A percentile compares a stretch with the other conserved stretches of the same genome.
Conservation (phyloP, 2,797 vertebrate genomes). For the Trichosurus vulpecula region DNA sequence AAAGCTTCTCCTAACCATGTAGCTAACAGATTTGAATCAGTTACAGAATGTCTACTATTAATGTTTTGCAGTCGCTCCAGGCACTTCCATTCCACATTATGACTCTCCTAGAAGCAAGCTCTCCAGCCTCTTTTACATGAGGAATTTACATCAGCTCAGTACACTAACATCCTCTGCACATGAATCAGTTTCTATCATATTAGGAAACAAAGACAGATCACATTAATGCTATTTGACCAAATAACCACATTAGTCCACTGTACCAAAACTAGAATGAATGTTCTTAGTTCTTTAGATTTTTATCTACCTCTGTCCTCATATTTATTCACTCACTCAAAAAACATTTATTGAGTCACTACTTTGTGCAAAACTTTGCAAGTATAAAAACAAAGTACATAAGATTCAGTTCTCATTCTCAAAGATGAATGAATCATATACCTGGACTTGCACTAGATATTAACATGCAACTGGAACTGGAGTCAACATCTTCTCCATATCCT, state of each 20-base stretch:
- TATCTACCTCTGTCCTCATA: background rate
- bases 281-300: background rate
- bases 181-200: background rate
- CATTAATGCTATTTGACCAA: background rate
- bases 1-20: background rate
- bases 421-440: conserved; percentile 14
- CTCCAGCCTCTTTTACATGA: background rate
- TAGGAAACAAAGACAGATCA: background rate
- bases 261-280: background rate
- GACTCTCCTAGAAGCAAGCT: background rate
- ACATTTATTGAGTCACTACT: background rate
- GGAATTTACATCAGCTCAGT: background rate
- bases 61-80: background rate
- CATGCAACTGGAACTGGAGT: conserved; percentile 4
- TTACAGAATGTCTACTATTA: background rate
- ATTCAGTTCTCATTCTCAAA: background rate
- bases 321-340: background rate
- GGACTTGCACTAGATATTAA: conserved; percentile 20
- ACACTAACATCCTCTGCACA: background rate
- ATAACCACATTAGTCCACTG: background rate
- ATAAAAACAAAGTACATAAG: background rate
- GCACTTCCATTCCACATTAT: background rate
- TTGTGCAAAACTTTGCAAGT: background rate
- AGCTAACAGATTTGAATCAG: background rate
- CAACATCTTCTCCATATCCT: background rate